Evolutionary conservation across 2,888 invertebrate genomes (phyloP).

Genomic region (Cordylochernes scorpioides): DNA sequence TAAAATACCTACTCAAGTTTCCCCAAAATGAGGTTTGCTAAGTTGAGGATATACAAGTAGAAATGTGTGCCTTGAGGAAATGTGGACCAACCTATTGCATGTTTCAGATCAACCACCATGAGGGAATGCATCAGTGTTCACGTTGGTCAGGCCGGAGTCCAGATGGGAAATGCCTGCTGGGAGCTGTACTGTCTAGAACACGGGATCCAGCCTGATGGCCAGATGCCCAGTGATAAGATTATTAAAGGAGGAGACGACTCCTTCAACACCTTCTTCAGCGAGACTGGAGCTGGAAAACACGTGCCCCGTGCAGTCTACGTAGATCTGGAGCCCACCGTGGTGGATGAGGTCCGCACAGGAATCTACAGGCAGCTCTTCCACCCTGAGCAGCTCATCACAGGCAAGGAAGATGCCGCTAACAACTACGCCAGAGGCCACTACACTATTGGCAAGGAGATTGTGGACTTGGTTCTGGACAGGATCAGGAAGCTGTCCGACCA

Average conservation of each 20-base stretch:
- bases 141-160: conserved; percentile 27
- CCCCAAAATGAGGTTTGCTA: too few relatives aligned
- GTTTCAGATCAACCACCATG: conserved; percentile 13
- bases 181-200: conserved; percentile 20
- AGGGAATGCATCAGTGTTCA: conserved; percentile 27
- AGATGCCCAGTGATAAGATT: conserved; percentile 68
- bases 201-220: conserved; percentile 39
- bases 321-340: conserved; percentile 62
- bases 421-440: conserved; percentile 40
- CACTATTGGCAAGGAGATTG: conserved; percentile 20
- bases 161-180: conserved; percentile 23
- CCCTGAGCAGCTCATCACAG: conserved; percentile 21
- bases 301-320: conserved; percentile 63
- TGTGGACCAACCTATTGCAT: background rate
- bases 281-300: conserved; percentile 58
- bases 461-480: conserved; percentile 17
- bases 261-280: conserved; percentile 29
- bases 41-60: too few relatives aligned
- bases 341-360: conserved; percentile 25
- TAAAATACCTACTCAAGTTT: too few relatives aligned
- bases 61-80: too few relatives aligned
- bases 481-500: conserved; percentile 22
- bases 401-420: conserved; percentile 61
- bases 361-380: conserved; percentile 20
- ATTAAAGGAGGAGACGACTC: conserved; percentile 38